Percentiles rank a stretch among this genome's conserved stretches.
Conservation (phyloP, 2,113 vertebrate genomes). For the Dromaius novaehollandiae region DNA sequence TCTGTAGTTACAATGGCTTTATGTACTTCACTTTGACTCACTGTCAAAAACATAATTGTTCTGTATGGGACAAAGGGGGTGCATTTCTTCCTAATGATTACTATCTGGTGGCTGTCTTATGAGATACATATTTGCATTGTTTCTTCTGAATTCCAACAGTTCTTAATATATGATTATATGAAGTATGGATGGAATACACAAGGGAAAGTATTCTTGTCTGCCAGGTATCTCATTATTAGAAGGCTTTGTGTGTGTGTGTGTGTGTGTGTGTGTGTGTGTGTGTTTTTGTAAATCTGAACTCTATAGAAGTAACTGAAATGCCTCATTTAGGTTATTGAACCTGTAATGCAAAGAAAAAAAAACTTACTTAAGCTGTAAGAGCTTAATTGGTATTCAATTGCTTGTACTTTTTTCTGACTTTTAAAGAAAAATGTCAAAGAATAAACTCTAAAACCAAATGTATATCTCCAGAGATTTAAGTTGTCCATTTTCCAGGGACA, state of each 20-base stretch:
- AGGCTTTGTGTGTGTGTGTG: fast-evolving
- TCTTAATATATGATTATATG: neutral
- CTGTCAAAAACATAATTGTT: neutral
- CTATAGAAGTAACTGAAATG: neutral
- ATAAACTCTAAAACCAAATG: conserved; percentile 45
- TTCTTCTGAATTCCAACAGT: neutral
- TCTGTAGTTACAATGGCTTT: neutral
- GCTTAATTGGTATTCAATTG: conserved; percentile 30
- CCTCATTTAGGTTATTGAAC: conserved; percentile 1
- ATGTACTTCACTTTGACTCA: neutral
- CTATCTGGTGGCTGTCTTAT: neutral
- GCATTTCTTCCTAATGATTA: neutral
- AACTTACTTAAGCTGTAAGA: neutral
- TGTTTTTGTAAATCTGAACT: neutral
- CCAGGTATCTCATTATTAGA: neutral
- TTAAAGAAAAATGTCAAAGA: conserved; percentile 37
- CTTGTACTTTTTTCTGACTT: conserved; percentile 15
- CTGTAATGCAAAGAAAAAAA: neutral
- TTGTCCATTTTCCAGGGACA: conserved; percentile 24
- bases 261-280: fast-evolving
- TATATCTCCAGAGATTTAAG: conserved; percentile 42
- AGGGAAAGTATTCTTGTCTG: neutral
- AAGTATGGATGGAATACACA: neutral
- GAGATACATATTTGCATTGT: neutral
- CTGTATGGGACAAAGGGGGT: neutral